Evolutionary conservation across 2,113 vertebrate genomes (phyloP).

Genomic region (Podocnemis expansa): DNA sequence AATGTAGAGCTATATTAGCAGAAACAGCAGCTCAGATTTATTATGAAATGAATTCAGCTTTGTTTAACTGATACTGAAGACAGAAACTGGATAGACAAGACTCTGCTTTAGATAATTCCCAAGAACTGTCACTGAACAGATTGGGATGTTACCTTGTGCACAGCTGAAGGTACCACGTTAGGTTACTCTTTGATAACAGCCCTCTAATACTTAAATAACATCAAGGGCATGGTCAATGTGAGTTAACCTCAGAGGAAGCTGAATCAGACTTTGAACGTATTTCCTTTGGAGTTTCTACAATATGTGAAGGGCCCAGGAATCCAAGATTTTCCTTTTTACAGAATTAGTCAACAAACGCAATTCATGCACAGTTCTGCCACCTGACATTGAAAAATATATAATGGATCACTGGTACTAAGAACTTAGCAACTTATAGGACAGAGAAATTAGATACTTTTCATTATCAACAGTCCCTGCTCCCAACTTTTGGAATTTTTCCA

Average conservation of each 20-base stretch:
- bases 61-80: neutral
- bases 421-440: neutral
- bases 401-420: constrained; percentile 14
- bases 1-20: neutral
- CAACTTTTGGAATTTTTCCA: neutral
- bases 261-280: neutral
- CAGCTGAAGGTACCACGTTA: neutral
- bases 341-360: neutral
- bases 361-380: neutral
- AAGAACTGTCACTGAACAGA: neutral
- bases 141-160: neutral
- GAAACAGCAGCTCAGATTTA: neutral
- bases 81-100: neutral
- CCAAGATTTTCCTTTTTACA: neutral
- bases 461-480: neutral
- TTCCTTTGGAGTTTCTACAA: neutral
- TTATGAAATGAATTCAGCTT: neutral
- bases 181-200: too few relatives aligned
- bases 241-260: neutral
- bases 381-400: constrained; percentile 14
- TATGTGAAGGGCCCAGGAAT: neutral
- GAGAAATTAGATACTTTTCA: neutral
- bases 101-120: neutral
- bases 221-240: neutral
- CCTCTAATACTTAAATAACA: neutral